These are phyloP conservation scores for Laothoe populi DNA, from an alignment of 2,888 invertebrate species.

Conservation along the genomic window DNA sequence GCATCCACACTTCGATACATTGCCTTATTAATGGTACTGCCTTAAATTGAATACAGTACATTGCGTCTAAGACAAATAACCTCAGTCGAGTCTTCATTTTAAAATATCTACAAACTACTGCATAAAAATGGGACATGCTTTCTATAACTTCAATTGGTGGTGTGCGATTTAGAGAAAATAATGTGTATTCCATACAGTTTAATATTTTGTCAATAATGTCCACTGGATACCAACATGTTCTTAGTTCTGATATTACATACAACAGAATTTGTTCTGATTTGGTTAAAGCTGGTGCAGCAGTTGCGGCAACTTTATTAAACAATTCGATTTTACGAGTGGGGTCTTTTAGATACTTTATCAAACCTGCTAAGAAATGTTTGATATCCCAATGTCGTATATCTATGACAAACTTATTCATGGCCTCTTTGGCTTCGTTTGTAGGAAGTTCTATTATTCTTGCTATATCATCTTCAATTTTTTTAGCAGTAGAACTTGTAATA, in stretches of 20 bases:
- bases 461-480: constrained; percentile 56
- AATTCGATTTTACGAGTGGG: constrained; percentile 63
- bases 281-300: constrained; percentile 68
- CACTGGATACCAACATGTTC: constrained; percentile 39
- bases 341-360: constrained; percentile 61
- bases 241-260: constrained; percentile 58
- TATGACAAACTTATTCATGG: constrained; percentile 58
- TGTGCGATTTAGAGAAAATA: constrained; percentile 67
- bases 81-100: constrained; percentile 61
- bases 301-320: constrained; percentile 51
- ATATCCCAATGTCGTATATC: constrained; percentile 51
- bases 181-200: constrained; percentile 61
- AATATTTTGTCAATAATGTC: constrained; percentile 57
- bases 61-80: constrained; percentile 72
- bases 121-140: constrained; percentile 72
- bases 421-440: constrained; percentile 44
- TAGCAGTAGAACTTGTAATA: constrained; percentile 43
- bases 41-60: constrained; percentile 77
- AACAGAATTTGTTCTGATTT: constrained; percentile 69
- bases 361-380: constrained; percentile 56
- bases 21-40: constrained; percentile 67
- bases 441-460: constrained; percentile 48
- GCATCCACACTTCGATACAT: constrained; percentile 73
- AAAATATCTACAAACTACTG: constrained; percentile 67
- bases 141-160: constrained; percentile 69